Evolutionary conservation across 2,888 invertebrate genomes (phyloP), one percentile per base, ranked within the genome.

Genomic region (Parnassius glacialis): DNA sequence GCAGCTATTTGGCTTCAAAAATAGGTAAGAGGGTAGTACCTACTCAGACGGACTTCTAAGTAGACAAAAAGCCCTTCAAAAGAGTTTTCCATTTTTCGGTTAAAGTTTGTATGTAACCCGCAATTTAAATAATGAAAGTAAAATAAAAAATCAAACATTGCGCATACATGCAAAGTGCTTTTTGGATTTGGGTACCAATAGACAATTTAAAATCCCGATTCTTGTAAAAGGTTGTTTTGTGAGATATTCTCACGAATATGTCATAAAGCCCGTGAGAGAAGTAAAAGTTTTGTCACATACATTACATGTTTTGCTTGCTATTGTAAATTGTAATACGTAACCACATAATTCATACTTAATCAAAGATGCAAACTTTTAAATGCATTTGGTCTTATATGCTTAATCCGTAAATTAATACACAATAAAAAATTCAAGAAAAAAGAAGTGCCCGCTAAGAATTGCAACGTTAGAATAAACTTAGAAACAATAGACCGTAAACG

Each of bases 401-500:
- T 62, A 64, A 64, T 58, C 59, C 57, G 61, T 60, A 48, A 53
- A 55, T 62, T 50, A 65, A 54, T 62, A 52, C 51, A 60, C 25
- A 65, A 53, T 34, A 59, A 50, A 62, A 64, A 67, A 65, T 51
- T 41, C 47, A 68, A 60, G 34, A 54, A 62, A 51, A 58, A 53
- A 11, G 3, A 7, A 41, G 47, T 43, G 44, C n/a, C 20, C 20
- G 12, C 53, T 20, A 44, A 47, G 59, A 59, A 58, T 57, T 59
- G 57, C 59, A 55, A 67, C 61, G 59, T 67, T 61, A 68, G 68
- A 71, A 71, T 71, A 64, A 62, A 66, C 65, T 67, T 65, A 66
- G 67, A 74, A 76, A 88, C 88, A 88, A 90, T 88, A 75, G 81
- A 64, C 74, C 78, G 80, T 88, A 83, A 84, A 79, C 74, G 81